Base-by-base conservation (phyloP, 2,888 invertebrate species). In the Morpho deidamia region DNA sequence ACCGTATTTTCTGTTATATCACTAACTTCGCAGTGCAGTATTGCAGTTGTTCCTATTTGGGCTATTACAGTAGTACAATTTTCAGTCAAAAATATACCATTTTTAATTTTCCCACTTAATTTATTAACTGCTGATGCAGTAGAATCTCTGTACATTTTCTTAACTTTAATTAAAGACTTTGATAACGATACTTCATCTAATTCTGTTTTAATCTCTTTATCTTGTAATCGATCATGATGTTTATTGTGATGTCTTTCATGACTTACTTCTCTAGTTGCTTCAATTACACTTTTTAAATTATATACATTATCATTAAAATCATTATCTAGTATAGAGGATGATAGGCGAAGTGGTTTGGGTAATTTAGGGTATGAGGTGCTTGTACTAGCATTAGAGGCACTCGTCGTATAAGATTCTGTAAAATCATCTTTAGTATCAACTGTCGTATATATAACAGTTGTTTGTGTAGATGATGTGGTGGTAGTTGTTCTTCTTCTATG, bases 1-100 rank as follows among this genome's bases (percentile, higher is more conserved):
- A 92, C 93, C 81, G 92, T 92, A 65, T 92, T 92, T 70, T 92
- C 91, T 39, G 91, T 92, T 47, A 92, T 91, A 66, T 92, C 92
- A 64, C 91, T 90, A 71, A 92, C 92, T 89, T 92, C 92, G 73
- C 93, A 93, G 68, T 92, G 92, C 52, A 93, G 71, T 63, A 91
- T 81, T 33, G 92, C 92, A 10, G 92, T 92, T 8, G 92, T 92
- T 51, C 92, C 92, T 66, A 91, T 91, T 78, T 93, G 92, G 55
- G 92, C 92, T 75, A 91, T 83, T 62, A 92, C 91, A 59, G 91
- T 88, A n/a, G 92, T 92, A 78, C 91, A 91, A 74, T 92, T 92
- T 55, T 91, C 91, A 70, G 91, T 91, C 72, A 91, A 80, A 86
- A 92, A 92, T 78, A 91, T 88, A 70, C 86, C 86, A 64, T 67